A percentile compares a stretch with the other conserved stretches of the same genome.
Evolutionary conservation across 2,797 vertebrate species (phyloP).

Genomic region (Eulemur mongoz): DNA sequence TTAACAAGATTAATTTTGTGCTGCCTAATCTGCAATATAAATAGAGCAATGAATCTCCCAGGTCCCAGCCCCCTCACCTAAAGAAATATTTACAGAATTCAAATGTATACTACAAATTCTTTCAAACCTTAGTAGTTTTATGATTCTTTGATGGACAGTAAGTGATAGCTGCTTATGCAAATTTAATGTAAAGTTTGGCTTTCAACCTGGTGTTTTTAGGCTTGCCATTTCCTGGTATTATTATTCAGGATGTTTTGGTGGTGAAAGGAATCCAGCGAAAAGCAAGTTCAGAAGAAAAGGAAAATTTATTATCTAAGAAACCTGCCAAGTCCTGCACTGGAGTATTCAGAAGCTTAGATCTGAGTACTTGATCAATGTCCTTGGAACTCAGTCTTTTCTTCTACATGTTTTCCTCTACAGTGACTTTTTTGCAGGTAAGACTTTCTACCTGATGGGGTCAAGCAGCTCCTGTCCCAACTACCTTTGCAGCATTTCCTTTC

Average conservation of each 20-base stretch:
- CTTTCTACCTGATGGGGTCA: background rate
- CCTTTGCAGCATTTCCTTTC: background rate
- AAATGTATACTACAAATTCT: background rate
- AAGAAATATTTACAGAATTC: conserved; percentile 16
- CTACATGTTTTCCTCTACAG: background rate
- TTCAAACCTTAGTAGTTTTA: background rate
- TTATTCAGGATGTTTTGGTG: background rate
- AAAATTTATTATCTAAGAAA: background rate
- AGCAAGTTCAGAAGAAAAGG: background rate
- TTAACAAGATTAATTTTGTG: conserved; percentile 21
- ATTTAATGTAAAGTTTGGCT: conserved; percentile 46
- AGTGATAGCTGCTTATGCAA: background rate
- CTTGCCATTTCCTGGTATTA: conserved; percentile 23
- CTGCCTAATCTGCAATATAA: background rate
- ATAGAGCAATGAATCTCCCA: background rate
- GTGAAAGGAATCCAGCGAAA: background rate
- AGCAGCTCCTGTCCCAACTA: background rate
- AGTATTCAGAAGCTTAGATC: background rate
- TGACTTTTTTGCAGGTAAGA: background rate
- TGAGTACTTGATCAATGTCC: background rate
- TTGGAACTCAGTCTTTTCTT: background rate
- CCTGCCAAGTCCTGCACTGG: background rate
- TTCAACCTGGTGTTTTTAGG: conserved; percentile 41
- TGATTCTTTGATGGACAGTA: background rate
- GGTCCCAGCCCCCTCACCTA: background rate